Conservation (phyloP, 2,888 invertebrate genomes). For the Ctenicera cuprea region DNA sequence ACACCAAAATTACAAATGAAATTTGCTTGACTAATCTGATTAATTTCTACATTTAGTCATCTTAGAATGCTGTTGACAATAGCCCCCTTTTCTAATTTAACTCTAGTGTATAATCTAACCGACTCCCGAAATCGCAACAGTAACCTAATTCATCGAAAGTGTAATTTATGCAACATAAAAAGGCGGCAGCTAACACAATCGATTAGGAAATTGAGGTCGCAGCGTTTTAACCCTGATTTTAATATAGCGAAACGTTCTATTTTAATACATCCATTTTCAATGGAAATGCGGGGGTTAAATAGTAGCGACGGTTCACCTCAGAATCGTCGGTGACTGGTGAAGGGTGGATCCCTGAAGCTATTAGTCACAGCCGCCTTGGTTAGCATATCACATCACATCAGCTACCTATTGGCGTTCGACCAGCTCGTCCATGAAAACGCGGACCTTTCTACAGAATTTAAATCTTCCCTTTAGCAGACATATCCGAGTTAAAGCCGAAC, state of each 20-base stretch:
- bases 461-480: slow-evolving; percentile 20
- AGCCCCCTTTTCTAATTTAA: too few relatives aligned
- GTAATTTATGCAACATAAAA: slow-evolving; percentile 18
- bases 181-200: slow-evolving; percentile 19
- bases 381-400: slow-evolving; percentile 51
- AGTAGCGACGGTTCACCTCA: slow-evolving; percentile 53
- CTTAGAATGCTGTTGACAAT: too few relatives aligned
- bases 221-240: slow-evolving; percentile 35
- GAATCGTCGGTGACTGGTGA: slow-evolving; percentile 54
- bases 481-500: slow-evolving; percentile 21
- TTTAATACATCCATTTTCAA: slow-evolving; percentile 39
- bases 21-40: too few relatives aligned
- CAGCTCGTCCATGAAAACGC: slow-evolving; percentile 22
- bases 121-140: too few relatives aligned
- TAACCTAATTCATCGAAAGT: background rate
- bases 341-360: slow-evolving; percentile 55
- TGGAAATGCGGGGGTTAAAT: slow-evolving; percentile 50
- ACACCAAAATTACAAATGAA: too few relatives aligned
- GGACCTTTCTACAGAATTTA: slow-evolving; percentile 22
- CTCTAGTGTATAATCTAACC: too few relatives aligned
- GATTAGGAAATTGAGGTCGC: slow-evolving; percentile 36
- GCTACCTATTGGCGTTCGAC: slow-evolving; percentile 21
- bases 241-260: slow-evolving; percentile 38
- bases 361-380: slow-evolving; percentile 57
- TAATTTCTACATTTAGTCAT: too few relatives aligned